Base-by-base conservation (phyloP, 2,113 vertebrate genomes). In the Rhinichthys klamathensis region DNA sequence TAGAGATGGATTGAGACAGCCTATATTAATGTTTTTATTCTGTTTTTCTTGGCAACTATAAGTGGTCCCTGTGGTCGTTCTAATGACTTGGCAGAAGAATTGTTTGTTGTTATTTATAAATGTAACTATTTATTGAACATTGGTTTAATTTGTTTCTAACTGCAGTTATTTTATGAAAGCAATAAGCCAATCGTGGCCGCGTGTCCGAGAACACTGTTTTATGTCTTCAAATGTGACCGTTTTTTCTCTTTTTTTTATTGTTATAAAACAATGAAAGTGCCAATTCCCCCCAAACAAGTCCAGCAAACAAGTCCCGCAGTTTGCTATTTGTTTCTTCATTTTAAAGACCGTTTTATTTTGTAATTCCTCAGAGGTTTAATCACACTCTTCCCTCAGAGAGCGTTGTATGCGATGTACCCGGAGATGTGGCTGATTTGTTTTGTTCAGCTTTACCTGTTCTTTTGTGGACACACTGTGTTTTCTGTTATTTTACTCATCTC, bases 361-460 rank as follows among this genome's bases (percentile, higher is more conserved):
- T 51, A n/a, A 25, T 86, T 46, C 65, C 75, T 23, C 5, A 23
- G 65, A 63, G 73, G 74, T 82, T 86, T 69, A 76, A 76, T 86
- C 67, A 12, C 35, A 12, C 67, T 80, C 61, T 77, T 38, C 27
- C 23, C 35, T 18, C 73, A 21, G 76, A 58, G 27, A 79, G 54
- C 54, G 23, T 30, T 72, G 78, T 69, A 61, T 32, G 60, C 8
- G 49, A 70, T 44, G 51, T 82, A n/a, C 25, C 73, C 23, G 56
- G 58, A 27, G 60, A 6, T n/a, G 16, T 32, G 67, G 58, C 78
- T 32, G n/a, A 84, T 80, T 84, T 58, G 56, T 67, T 84, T 84
- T 46, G 32, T 58, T 84, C 58, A 21, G 56, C 76, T 44, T 23
- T 74, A 77, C 76, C 82, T 75, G 56, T 44, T 61, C 13, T 79